Conservation (phyloP, 2,888 invertebrate genomes). For the Dryobotodes eremita region DNA sequence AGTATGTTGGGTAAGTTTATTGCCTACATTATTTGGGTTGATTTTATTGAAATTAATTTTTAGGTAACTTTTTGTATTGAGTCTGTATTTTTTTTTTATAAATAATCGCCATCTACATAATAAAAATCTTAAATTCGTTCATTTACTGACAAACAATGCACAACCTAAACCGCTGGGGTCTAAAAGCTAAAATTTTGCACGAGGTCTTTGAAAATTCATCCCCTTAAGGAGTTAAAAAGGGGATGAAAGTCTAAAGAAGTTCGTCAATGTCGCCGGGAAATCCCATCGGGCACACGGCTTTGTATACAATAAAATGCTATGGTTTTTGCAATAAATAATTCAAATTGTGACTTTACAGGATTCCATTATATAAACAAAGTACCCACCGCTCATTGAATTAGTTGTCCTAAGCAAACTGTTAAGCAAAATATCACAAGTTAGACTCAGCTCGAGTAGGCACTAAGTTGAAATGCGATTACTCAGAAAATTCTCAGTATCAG, state of each 20-base stretch:
- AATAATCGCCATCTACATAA: neutral
- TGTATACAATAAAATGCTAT: too few species aligned
- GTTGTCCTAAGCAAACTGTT: neutral
- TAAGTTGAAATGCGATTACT: constrained; percentile 24
- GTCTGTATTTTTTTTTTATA: neutral
- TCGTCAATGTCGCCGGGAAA: too few species aligned
- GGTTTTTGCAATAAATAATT: too few species aligned
- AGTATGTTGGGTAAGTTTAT: too few species aligned
- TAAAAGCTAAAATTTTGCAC: neutral
- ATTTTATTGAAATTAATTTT: too few species aligned
- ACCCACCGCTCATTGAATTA: neutral
- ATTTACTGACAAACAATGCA: neutral
- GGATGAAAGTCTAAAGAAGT: neutral
- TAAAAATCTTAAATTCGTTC: neutral
- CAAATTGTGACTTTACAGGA: too few species aligned
- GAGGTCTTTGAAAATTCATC: neutral
- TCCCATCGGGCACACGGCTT: too few species aligned
- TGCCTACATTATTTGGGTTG: too few species aligned
- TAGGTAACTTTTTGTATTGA: neutral
- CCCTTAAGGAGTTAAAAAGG: neutral
- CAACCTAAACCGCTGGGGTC: neutral
- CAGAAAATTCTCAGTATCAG: neutral
- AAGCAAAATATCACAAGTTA: neutral
- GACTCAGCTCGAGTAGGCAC: neutral
- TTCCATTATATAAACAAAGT: neutral